Base-by-base conservation (phyloP, 2,113 vertebrate genomes). In the Dicentrarchus labrax region DNA sequence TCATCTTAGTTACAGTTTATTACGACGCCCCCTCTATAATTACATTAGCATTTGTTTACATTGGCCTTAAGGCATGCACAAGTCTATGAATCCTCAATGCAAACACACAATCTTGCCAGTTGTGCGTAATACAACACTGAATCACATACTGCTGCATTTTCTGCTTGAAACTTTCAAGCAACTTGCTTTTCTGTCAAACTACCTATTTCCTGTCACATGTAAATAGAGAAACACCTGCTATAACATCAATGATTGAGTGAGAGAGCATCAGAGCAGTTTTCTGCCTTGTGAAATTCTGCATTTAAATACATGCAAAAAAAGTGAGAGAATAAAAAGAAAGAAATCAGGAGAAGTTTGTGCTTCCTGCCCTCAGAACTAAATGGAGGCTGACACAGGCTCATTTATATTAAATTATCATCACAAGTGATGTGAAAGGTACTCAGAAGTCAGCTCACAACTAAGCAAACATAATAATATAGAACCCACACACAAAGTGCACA, bases 1-100 rank as follows among this genome's bases (percentile, higher is more conserved):
- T 95, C 93, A 92, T 94, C 91, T 95, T 94, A 93, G 93, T 94
- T 94, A 94, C 94, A 95, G 92, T 93, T 94, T 94, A 95, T 95
- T 95, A 95, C 89, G 43, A 91, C 87, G 82, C 91, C 92, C 88
- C 89, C 82, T 81, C 83, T 8, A 65, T 95, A 94, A 96, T 95
- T 94, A 93, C 84, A 93, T 96, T 94, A 92, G 93, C 92, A 94
- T 95, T 94, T 95, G 94, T 95, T 95, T 96, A 94, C 91, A 90
- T 84, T 88, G 89, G 86, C 94, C 94, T 90, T 76, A 67, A 93
- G 95, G 94, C 94, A 90, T 83, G 80, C 90, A 85, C 82, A 82
- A 83, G 82, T 78, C 84, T 73, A 74, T 82, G 86, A 68, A 83
- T 85, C 69, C 71, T 87, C 83, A 72, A 80, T 66, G 17, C 64